Evolutionary conservation across 2,113 vertebrate genomes (phyloP).

Genomic region (Acrocephalus arundinaceus): DNA sequence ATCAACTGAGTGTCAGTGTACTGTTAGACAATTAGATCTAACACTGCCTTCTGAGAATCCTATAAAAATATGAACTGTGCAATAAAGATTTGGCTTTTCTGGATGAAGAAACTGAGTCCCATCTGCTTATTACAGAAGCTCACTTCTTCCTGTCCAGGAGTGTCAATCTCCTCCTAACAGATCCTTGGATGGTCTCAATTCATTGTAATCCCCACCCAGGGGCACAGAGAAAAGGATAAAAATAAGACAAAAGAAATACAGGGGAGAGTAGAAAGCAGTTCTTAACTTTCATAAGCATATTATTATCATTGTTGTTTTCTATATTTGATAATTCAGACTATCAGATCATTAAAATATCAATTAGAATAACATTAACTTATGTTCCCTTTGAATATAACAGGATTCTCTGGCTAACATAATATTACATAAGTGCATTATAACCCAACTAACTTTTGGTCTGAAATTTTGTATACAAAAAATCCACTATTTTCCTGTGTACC

Average conservation of each 20-base stretch:
- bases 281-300: neutral
- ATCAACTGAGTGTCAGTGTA: neutral
- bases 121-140: neutral
- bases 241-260: neutral
- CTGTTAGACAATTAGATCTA: neutral
- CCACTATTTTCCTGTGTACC: neutral
- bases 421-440: neutral
- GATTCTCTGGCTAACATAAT: neutral
- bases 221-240: neutral
- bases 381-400: neutral
- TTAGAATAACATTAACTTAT: neutral
- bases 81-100: neutral
- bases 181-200: neutral
- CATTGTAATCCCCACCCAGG: neutral
- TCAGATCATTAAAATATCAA: neutral
- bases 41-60: neutral
- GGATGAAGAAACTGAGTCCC: neutral
- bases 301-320: neutral
- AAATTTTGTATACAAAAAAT: neutral
- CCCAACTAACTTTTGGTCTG: neutral
- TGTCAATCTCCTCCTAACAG: neutral
- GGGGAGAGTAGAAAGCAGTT: neutral
- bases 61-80: neutral
- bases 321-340: neutral
- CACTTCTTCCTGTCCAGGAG: fast-evolving